These are phyloP conservation scores for Otocyon megalotis DNA, from an alignment of 2,113 vertebrate species.

Conservation along the genomic window DNA sequence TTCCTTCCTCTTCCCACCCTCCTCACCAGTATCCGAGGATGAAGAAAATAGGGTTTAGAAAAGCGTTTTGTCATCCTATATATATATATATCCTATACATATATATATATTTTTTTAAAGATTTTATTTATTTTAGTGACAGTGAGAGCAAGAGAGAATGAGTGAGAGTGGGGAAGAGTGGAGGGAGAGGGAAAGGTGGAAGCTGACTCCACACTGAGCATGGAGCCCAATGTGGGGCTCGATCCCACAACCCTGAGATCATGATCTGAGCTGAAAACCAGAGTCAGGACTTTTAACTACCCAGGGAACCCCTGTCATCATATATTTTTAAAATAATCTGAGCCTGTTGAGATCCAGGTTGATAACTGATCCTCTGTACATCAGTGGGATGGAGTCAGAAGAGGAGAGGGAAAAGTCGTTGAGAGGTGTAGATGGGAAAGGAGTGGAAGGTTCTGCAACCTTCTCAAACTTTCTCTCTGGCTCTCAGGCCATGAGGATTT, in stretches of 20 bases:
- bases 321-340: background rate
- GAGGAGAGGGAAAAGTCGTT: background rate
- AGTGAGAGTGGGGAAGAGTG: background rate
- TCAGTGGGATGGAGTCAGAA: background rate
- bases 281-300: background rate
- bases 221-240: background rate
- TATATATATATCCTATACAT: no score
- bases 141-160: background rate
- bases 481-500: background rate
- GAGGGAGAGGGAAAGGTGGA: background rate
- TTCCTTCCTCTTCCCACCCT: no score
- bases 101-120: background rate
- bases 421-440: background rate
- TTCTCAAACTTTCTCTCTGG: background rate
- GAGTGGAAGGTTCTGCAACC: background rate
- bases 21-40: background rate
- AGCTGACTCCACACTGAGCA: background rate
- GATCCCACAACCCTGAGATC: background rate
- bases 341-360: background rate
- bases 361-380: background rate
- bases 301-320: background rate
- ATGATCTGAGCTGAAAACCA: background rate
- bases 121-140: background rate
- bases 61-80: accelerated
- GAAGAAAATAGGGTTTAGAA: background rate